Percentiles rank a stretch among this genome's conserved stretches.
phyloP scores from a whole-genome alignment of 2,797 vertebrate genomes.

The Pantherophis alleghaniensis region DNA sequence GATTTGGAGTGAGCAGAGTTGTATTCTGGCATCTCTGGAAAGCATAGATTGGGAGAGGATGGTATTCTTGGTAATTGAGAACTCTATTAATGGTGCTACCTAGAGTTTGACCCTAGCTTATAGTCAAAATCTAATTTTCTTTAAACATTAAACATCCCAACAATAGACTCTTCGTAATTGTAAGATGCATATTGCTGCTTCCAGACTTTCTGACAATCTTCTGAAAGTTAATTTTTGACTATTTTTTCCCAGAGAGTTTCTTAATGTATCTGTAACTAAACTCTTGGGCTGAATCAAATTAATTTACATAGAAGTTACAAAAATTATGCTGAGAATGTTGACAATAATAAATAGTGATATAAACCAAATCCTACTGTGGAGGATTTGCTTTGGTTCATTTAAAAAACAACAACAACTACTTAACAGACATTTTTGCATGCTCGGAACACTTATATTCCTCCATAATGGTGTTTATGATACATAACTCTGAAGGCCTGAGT shows the following conservation, averaged over 20 bases:
- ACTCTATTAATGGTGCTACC: not conserved
- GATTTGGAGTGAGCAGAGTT: not conserved
- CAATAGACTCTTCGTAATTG: not conserved
- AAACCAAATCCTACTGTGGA: not conserved
- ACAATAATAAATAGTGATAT: not conserved
- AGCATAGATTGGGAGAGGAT: not conserved
- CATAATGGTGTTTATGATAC: not conserved
- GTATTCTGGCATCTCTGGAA: not conserved
- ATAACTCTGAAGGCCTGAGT: not conserved
- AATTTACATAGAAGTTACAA: not conserved
- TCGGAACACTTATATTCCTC: not conserved
- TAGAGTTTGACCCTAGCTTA: not conserved
- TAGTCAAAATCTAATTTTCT: not conserved
- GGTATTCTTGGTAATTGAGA: not conserved
- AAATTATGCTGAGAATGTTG: not conserved
- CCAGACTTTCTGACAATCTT: not conserved
- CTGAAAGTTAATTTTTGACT: not conserved
- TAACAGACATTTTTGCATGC: not conserved
- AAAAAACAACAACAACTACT: not conserved
- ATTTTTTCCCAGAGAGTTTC: not conserved
- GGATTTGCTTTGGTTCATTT: not conserved
- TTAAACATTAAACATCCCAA: not conserved
- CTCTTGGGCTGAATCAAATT: not conserved
- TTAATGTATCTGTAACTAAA: not conserved
- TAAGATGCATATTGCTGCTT: not conserved